Evolutionary conservation across 2,797 vertebrate genomes (phyloP), one percentile per base, ranked within the genome.

Genomic region (Catamblyrhynchus diadema): DNA sequence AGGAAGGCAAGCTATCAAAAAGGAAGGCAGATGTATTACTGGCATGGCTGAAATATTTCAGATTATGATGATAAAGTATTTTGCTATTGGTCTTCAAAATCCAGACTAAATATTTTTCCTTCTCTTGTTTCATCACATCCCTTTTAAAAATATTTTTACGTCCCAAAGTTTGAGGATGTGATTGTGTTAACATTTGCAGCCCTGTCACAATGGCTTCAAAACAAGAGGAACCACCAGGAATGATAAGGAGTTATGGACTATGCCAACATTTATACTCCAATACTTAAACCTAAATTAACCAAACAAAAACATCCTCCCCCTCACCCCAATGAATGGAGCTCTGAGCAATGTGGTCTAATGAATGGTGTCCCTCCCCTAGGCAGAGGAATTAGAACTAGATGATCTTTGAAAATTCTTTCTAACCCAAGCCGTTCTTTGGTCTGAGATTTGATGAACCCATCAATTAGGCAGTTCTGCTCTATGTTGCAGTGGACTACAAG

Each of bases 61-160:
- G 8, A 90, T 94, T 93, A 61, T 89, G 83, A 96, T 81, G 59
- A 67, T 60, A 66, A 96, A 92, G 65, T 84, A 94, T 96, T 89
- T 92, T 93, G 79, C 86, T 83, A 81, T 25, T 30, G 8, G 27
- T 78, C 64, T 94, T 88, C 78, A 86, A 90, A 96, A 93, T 90
- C 60, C 71, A 92, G 57, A 81, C 65, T 90, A 94, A 93, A 91
- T 77, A 70, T 88, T 86, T 93, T 94, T 81, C 25, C 65, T 69
- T 72, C 11, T 81, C 15, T 71, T 70, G 30, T 48, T 90, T 84
- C 13, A 50, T 60, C 33, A 50, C 9, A 81, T 51, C 9, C 4
- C 6, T 24, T 83, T 88, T 12, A 1, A 90, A 88, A 88, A 51
- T 2, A 27, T 72, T 81, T 62, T 45, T 67, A 62, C 8, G 2